Base-by-base conservation (phyloP, 1,140 invertebrate genomes). In the Laodelphax striatellus region DNA sequence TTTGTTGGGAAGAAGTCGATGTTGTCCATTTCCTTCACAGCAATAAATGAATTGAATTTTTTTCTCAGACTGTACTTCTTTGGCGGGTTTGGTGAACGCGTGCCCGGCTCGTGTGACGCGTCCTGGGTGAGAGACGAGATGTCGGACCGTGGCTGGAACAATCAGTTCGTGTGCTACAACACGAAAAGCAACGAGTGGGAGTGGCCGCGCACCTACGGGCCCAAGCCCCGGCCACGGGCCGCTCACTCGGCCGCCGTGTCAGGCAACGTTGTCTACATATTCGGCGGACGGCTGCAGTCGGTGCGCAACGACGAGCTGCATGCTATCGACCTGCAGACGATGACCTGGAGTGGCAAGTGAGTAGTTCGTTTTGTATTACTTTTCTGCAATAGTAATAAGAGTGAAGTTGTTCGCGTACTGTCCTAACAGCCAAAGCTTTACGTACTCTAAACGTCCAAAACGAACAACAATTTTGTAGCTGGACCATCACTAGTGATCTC, bases 261-360 rank as follows among this genome's bases (percentile, higher is more conserved):
- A 5, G 68, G 67, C 9, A 61, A 64, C 34, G 68, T 63, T 52
- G 72, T 75, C 2, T 78, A 71, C 61, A 64, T 79, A 22, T 79
- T 78, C 71, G 77, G 77, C 46, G 77, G 77, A 8, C 64, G 77
- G 11, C 67, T 74, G 60, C 59, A 62, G 13, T 41, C 58, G 0
- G 53, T 55, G 9, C 66, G 77, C 59, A 62, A 73, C 62, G 77
- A 77, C 70, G 77, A 79, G 61, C 62, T 79, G 14, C 73, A 78
- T 61, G 67, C 65, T 43, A 67, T 79, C 16, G 70, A 79, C 64
- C 63, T 79, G 61, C 56, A 68, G 0, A 70, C 68, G 5, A 63
- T 76, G 60, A 65, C 63, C 9, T 79, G 77, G 77, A 73, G 68
- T 68, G 71, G 71, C 66, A 67, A 71, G 75, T 76, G 65, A 64